Evolutionary conservation across 2,888 invertebrate species (phyloP), one percentile per base, ranked within the genome.

Genomic region (Eupithecia abbreviata): DNA sequence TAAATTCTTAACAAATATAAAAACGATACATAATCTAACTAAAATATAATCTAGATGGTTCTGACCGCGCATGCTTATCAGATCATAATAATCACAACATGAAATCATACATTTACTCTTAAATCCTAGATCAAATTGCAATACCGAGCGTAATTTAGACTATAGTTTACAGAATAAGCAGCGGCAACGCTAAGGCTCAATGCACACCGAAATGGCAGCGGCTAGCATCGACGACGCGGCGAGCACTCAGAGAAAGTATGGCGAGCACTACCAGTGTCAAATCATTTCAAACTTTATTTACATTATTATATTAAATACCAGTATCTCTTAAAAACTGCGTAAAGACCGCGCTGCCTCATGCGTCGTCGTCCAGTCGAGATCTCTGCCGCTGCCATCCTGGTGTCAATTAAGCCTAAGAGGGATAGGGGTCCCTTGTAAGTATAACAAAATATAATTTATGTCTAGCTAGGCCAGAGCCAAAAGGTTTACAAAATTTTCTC

Each of bases 381-480:
- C 30, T 2, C 15, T 5, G 18, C 9, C 58, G 18, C n/a, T 55
- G 51, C 5, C 58, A 58, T 10, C 10, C 58, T 18, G 10, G 62
- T 12, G 18, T 30, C 4, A 62, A 18, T 30, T 7, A 30, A 62
- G 62, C 5, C n/a, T 51, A 15, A 55, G 7, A 47, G 10, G 9
- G 18, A 18, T 9, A 18, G 18, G 58, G 58, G 7, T 58, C 62
- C 7, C 18, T 18, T 58, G 58, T 58, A 58, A 18, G 18, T 67
- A 67, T 42, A 15, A 67, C 15, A 42, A 67, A 65, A 12, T 30
- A 65, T 41, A 65, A 5, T 51, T 10, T 13, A 45, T 51, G 49
- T 77, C 76, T 72, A 72, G 76, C 79, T 74, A 81, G 72, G 79
- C 80, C 79, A 76, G 79, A 78, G 65, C 43, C 15, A 43, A 3